A percentile compares a stretch with the other conserved stretches of the same genome.
Conservation (phyloP, 2,888 invertebrate genomes). For the Phortica magna region DNA sequence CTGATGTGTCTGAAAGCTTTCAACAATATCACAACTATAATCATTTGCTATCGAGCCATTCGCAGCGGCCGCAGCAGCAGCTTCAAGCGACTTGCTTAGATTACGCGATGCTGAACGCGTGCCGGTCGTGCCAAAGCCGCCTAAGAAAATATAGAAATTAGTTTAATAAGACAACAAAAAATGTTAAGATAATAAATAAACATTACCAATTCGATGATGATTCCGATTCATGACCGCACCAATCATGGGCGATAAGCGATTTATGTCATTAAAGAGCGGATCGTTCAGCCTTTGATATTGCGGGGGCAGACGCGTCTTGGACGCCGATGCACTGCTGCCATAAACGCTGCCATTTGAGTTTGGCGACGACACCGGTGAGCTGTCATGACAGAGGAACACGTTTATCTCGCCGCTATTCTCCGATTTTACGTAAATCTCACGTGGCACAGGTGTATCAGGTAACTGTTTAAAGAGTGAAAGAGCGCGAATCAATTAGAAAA, state of each 20-base stretch:
- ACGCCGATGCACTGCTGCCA: conserved; percentile 54
- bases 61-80: conserved; percentile 52
- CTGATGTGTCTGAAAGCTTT: conserved; percentile 54
- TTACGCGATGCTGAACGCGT: conserved; percentile 77
- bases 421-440: conserved; percentile 93
- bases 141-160: neutral
- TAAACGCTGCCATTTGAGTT: conserved; percentile 65
- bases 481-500: neutral
- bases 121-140: conserved; percentile 66
- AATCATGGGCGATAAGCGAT: conserved; percentile 80
- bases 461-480: conserved; percentile 78
- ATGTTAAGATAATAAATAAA: neutral
- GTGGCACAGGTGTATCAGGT: conserved; percentile 83
- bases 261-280: conserved; percentile 83
- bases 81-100: conserved; percentile 77
- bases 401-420: conserved; percentile 93
- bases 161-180: neutral
- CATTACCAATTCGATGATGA: conserved; percentile 61
- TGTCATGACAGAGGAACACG: conserved; percentile 96
- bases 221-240: conserved; percentile 70
- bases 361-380: conserved; percentile 78
- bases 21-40: conserved; percentile 68
- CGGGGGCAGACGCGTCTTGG: conserved; percentile 61
- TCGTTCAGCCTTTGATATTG: conserved; percentile 77
- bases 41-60: conserved; percentile 48